phyloP scores from a whole-genome alignment of 92 coral and sea anemone species.

The Phenganax subtilis region DNA sequence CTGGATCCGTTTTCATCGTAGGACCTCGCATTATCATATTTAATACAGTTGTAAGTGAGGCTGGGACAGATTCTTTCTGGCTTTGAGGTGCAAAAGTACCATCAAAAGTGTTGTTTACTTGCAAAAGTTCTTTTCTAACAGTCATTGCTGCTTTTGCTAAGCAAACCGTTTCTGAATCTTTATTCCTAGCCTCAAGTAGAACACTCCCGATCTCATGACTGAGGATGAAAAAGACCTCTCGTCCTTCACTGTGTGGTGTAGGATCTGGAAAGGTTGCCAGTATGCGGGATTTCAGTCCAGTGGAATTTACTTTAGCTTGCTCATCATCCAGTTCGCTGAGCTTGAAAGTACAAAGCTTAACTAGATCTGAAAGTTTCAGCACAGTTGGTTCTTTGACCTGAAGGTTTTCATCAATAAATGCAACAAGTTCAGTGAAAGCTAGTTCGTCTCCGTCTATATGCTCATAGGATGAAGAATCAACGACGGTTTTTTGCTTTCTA shows the following conservation, averaged over 20 bases:
- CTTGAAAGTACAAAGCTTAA: constrained; percentile 34
- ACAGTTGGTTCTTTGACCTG: constrained; percentile 43
- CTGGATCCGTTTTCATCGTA: not conserved
- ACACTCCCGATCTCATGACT: constrained; percentile 57
- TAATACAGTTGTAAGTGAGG: not conserved
- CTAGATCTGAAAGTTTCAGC: constrained; percentile 43
- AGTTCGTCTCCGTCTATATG: constrained; percentile 42
- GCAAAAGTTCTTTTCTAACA: not conserved
- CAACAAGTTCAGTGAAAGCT: constrained; percentile 53
- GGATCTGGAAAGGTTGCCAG: constrained; percentile 53
- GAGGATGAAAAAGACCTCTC: constrained; percentile 47
- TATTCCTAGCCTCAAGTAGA: not conserved
- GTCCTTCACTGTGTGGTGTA: constrained; percentile 55
- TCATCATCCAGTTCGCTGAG: constrained; percentile 40
- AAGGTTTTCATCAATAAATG: constrained; percentile 46
- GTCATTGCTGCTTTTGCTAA: not conserved
- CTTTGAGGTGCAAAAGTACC: not conserved
- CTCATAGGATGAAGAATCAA: not conserved
- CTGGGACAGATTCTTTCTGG: not conserved
- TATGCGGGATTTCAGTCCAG: constrained; percentile 54
- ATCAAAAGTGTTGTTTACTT: not conserved
- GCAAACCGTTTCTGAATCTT: not conserved
- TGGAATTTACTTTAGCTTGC: constrained; percentile 45
- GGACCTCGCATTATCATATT: not conserved
- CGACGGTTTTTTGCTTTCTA: constrained; percentile 31